phyloP scores from a whole-genome alignment of 2,888 invertebrate genomes.

The Biston stratarius region DNA sequence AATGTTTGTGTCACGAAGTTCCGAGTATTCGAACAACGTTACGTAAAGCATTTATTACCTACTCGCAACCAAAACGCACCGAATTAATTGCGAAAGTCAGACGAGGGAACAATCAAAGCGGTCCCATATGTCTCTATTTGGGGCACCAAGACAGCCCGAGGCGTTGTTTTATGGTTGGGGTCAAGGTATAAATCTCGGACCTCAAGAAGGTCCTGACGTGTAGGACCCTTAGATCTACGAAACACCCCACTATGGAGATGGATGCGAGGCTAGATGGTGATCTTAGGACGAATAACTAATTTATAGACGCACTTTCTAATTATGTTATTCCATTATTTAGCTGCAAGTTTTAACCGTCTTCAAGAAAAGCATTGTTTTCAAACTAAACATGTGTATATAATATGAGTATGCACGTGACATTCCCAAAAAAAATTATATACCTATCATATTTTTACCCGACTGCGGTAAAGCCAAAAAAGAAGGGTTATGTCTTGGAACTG shows the following conservation, averaged over 20 bases:
- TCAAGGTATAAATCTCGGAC: slow-evolving; percentile 74
- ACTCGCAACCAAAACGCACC: slow-evolving; percentile 34
- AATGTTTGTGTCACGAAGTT: slow-evolving; percentile 7
- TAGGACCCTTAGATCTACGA: slow-evolving; percentile 68
- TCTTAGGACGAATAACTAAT: slow-evolving; percentile 52
- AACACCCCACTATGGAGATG: slow-evolving; percentile 65
- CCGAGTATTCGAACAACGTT: neutral
- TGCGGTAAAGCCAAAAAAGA: too few species aligned
- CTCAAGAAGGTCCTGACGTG: slow-evolving; percentile 61
- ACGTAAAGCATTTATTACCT: slow-evolving; percentile 22
- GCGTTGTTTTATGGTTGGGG: slow-evolving; percentile 76
- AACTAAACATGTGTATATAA: too few species aligned
- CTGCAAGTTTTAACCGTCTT: too few species aligned
- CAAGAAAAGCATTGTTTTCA: too few species aligned
- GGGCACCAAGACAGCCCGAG: slow-evolving; percentile 50
- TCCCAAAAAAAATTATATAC: too few species aligned
- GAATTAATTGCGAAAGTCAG: slow-evolving; percentile 40
- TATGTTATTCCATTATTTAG: too few species aligned
- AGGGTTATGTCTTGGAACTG: too few species aligned
- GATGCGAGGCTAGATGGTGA: slow-evolving; percentile 58
- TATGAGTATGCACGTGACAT: too few species aligned
- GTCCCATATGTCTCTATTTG: slow-evolving; percentile 46
- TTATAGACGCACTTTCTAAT: slow-evolving; percentile 40
- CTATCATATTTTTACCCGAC: too few species aligned
- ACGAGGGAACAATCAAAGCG: slow-evolving; percentile 43